Percentiles rank a stretch among this genome's conserved stretches.
These are phyloP conservation scores for Hemistola chrysoprasaria DNA, from an alignment of 2,888 invertebrate genomes.

Conservation along the genomic window DNA sequence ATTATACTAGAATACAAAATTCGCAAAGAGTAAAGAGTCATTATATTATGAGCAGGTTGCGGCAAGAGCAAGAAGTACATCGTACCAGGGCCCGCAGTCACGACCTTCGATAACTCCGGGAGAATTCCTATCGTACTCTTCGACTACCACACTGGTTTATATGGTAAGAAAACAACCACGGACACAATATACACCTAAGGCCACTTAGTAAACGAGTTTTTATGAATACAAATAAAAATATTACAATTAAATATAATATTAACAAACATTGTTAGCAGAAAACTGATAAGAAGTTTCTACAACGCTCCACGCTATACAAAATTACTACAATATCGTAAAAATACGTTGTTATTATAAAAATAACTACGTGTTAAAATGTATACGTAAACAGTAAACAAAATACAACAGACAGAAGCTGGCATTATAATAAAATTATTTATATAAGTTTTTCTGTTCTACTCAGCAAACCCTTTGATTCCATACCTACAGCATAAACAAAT, in stretches of 20 bases:
- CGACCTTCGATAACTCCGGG: constrained; percentile 54
- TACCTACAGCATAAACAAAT: constrained; percentile 7
- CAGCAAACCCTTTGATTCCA: no score
- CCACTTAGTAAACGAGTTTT: no score
- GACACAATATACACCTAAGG: no score
- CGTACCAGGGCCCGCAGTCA: constrained; percentile 33
- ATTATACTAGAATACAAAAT: no score
- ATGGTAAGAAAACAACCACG: no score
- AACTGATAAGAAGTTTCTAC: not conserved
- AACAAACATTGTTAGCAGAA: not conserved
- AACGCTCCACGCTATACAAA: not conserved
- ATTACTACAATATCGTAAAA: not conserved
- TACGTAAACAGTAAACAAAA: not conserved
- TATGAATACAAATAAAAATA: not conserved
- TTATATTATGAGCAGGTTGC: no score
- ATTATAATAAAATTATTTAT: no score
- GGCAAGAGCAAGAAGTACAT: constrained; percentile 32
- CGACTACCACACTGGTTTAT: not conserved
- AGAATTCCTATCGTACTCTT: constrained; percentile 31
- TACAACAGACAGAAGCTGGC: constrained; percentile 3
- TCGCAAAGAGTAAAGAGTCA: no score
- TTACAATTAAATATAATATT: not conserved
- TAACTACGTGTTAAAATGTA: no score
- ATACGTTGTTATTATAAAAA: not conserved
- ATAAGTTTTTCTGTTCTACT: no score